These are phyloP conservation scores for Denticeps clupeoides DNA, from an alignment of 2,797 vertebrate species.

Conservation along the genomic window DNA sequence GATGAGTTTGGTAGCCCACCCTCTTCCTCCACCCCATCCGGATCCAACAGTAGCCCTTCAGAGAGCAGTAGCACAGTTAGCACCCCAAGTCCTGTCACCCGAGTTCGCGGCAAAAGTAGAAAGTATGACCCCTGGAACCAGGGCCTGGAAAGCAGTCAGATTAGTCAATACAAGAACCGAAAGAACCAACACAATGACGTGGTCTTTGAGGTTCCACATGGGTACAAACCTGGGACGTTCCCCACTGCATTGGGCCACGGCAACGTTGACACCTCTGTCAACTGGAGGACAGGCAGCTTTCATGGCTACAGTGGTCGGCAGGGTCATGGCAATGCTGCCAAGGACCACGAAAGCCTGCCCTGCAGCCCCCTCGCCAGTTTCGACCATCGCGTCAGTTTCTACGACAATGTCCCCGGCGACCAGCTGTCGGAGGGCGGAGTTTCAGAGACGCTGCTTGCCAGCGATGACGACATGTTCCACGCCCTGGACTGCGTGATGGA, in stretches of 20 bases:
- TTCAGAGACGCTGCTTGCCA: slow-evolving; percentile 14
- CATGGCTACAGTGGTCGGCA: slow-evolving; percentile 55
- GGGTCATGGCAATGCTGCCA: slow-evolving; percentile 29
- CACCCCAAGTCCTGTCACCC: slow-evolving; percentile 58
- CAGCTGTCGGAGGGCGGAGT: slow-evolving; percentile 26
- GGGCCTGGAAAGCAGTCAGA: slow-evolving; percentile 12
- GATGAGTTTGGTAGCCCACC: slow-evolving; percentile 34
- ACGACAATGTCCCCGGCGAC: slow-evolving; percentile 68
- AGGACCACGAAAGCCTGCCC: slow-evolving; percentile 20
- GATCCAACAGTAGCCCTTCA: slow-evolving; percentile 54
- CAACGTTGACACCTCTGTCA: slow-evolving; percentile 54
- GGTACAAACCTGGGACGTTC: slow-evolving; percentile 80
- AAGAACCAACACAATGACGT: slow-evolving; percentile 37
- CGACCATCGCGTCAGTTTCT: slow-evolving; percentile 65
- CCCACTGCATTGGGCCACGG: slow-evolving; percentile 62
- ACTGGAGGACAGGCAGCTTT: slow-evolving; percentile 78
- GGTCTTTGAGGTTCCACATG: slow-evolving; percentile 66
- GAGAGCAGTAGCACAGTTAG: slow-evolving; percentile 64
- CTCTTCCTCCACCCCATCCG: slow-evolving; percentile 45
- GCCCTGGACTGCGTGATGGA: slow-evolving; percentile 72
- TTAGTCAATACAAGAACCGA: slow-evolving; percentile 31
- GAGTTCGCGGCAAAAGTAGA: slow-evolving; percentile 56
- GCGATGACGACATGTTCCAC: slow-evolving; percentile 65
- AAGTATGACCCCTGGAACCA: slow-evolving; percentile 26
- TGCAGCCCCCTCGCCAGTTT: slow-evolving; percentile 10